Evolutionary conservation across 2,113 vertebrate genomes (phyloP).

Genomic region (Colaptes auratus): DNA sequence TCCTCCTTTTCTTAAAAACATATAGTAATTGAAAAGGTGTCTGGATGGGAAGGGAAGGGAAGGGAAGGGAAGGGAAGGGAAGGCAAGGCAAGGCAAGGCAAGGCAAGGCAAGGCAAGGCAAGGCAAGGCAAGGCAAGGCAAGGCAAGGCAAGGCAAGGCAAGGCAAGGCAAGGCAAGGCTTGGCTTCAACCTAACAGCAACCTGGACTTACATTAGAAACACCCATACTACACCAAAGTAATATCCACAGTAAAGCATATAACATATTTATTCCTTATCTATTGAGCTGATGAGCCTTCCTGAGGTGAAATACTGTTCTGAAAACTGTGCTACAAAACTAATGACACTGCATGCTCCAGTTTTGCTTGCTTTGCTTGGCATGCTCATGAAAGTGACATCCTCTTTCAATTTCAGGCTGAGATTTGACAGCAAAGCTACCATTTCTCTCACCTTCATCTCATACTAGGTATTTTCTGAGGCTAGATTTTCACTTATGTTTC

Average conservation of each 20-base stretch:
- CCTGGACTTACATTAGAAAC: neutral
- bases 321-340: neutral
- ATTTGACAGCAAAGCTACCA: neutral
- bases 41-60: too few species aligned
- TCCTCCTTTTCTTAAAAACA: neutral
- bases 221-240: neutral
- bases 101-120: too few species aligned
- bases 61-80: too few species aligned
- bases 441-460: neutral
- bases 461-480: neutral
- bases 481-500: neutral
- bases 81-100: too few species aligned
- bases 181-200: neutral
- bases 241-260: neutral
- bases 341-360: rapidly evolving
- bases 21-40: too few species aligned
- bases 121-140: too few species aligned
- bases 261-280: neutral
- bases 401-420: neutral
- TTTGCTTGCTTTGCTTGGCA: neutral
- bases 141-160: too few species aligned
- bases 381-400: neutral
- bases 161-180: too few species aligned
- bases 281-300: neutral
- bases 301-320: neutral